Percentiles rank a stretch among this genome's conserved stretches.
Evolutionary conservation across 2,113 vertebrate genomes (phyloP).

Genomic region (Pelodiscus sinensis): DNA sequence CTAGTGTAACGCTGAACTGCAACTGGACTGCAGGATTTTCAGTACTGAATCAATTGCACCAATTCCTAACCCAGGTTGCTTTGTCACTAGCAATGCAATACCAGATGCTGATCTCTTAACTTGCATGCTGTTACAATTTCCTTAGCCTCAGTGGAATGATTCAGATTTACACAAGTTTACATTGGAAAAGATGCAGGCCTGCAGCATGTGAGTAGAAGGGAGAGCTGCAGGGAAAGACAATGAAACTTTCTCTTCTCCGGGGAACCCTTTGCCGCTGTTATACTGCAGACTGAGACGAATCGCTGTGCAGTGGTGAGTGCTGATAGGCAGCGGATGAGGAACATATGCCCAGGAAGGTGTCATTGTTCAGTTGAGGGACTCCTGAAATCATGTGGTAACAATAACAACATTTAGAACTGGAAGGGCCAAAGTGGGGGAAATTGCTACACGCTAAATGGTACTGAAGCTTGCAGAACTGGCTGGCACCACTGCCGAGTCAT

Average conservation of each 20-base stretch:
- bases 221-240: not conserved
- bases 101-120: not conserved
- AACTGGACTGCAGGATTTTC: not conserved
- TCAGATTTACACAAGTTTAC: fast-evolving
- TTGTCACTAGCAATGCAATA: not conserved
- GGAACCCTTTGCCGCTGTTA: not conserved
- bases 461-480: not conserved
- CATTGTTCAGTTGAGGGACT: conserved; percentile 17
- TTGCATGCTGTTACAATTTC: not conserved
- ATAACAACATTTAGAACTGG: not conserved
- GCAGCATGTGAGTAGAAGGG: fast-evolving
- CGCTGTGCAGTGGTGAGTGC: not conserved
- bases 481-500: not conserved
- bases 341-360: conserved; percentile 5
- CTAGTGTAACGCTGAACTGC: not conserved
- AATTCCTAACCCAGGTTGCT: not conserved
- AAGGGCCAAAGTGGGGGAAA: not conserved
- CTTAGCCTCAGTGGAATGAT: not conserved
- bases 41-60: not conserved
- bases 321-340: conserved; percentile 15
- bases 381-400: not conserved
- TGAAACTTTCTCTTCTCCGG: not conserved
- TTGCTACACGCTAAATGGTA: not conserved
- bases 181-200: fast-evolving
- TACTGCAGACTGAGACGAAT: conserved; percentile 20